These are phyloP conservation scores for Sarotherodon lohbergeri DNA, from an alignment of 2,113 vertebrate genomes.

Conservation along the genomic window DNA sequence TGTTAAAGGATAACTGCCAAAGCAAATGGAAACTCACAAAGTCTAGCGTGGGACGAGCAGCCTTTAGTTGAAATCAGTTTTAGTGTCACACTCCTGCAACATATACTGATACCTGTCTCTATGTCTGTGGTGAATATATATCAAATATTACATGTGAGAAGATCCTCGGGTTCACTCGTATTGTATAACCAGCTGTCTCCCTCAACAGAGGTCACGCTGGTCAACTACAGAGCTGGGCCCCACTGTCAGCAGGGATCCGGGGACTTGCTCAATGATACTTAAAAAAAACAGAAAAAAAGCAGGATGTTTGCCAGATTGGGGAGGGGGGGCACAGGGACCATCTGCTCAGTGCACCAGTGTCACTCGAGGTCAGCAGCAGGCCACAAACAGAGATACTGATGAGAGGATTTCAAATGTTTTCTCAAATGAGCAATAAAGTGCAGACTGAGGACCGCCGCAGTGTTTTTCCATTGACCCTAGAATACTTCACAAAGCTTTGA, in stretches of 20 bases:
- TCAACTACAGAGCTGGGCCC: background rate
- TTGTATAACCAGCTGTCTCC: conserved; percentile 2
- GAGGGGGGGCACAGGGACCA: background rate
- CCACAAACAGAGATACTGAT: background rate
- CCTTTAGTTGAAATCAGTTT: no score
- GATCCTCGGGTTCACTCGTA: background rate
- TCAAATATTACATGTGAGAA: background rate
- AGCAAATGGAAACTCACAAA: no score
- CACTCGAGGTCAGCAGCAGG: background rate
- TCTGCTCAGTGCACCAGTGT: background rate
- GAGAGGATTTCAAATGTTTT: background rate
- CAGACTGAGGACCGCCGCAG: background rate
- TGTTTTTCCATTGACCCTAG: background rate
- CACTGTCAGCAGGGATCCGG: background rate
- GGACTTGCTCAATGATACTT: conserved; percentile 28
- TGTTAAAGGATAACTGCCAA: no score
- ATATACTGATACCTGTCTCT: background rate
- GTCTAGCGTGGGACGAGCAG: no score
- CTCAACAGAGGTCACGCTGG: conserved; percentile 1
- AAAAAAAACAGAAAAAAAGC: background rate
- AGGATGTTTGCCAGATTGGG: conserved; percentile 41
- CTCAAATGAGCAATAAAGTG: background rate
- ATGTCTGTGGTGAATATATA: background rate
- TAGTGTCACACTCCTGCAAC: background rate
- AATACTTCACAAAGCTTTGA: background rate